Evolutionary conservation across 2,797 vertebrate genomes (phyloP).

Genomic region (Acridotheres tristis): DNA sequence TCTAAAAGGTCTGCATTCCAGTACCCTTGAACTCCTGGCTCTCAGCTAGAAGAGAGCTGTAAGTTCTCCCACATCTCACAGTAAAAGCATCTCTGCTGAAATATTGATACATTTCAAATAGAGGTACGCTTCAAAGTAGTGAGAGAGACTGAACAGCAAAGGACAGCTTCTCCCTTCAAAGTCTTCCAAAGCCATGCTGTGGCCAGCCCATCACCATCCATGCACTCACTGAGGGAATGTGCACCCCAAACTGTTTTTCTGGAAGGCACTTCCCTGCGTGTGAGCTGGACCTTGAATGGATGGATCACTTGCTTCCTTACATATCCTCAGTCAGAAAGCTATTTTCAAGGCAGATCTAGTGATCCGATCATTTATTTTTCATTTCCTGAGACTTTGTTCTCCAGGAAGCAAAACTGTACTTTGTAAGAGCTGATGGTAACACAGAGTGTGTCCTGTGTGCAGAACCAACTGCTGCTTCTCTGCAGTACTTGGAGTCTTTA

Average conservation of each 20-base stretch:
- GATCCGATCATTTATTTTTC: not conserved
- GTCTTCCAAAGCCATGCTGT: not conserved
- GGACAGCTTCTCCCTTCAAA: not conserved
- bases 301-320: not conserved
- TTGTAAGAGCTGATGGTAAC: not conserved
- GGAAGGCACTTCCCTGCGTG: not conserved
- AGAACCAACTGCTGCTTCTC: not conserved
- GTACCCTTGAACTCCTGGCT: not conserved
- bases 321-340: not conserved
- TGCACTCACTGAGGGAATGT: not conserved
- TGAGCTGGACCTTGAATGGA: not conserved
- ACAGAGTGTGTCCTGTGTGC: not conserved
- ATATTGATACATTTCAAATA: not conserved
- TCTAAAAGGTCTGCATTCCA: not conserved
- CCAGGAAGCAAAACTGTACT: not conserved
- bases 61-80: not conserved
- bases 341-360: not conserved
- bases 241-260: not conserved
- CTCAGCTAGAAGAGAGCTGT: not conserved
- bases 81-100: not conserved
- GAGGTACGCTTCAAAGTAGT: not conserved
- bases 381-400: slow-evolving; percentile 10
- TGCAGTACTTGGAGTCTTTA: not conserved
- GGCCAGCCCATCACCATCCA: too few species aligned
- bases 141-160: not conserved